Base-by-base conservation (phyloP, 1,140 invertebrate species). In the Aphelinus certus region DNA sequence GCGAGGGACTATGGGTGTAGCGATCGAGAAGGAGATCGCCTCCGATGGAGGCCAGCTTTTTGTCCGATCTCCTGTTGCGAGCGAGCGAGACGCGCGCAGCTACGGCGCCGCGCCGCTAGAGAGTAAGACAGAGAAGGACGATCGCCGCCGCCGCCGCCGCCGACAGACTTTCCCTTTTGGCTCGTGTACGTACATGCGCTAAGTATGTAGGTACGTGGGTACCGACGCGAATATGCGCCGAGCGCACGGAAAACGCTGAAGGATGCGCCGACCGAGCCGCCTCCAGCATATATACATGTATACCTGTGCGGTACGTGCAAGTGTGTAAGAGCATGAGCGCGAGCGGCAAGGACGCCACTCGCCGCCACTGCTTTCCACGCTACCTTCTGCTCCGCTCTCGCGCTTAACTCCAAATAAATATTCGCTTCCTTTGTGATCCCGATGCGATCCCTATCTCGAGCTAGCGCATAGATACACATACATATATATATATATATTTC, bases 161-260 rank as follows among this genome's bases (percentile, higher is more conserved):
- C 3, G 65, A 26, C 26, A 56, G 67, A 69, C 67, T 69, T 69
- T 69, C 67, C 67, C 67, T 69, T 69, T 69, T 69, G 67, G 56
- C 67, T 69, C 55, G 45, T 3, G 45, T 47, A 45, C n/a, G 10
- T 63, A 47, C 10, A 48, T 3, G 45, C 43, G 46, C 60, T 46
- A 62, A 26, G 26, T 26, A 26, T 26, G 26, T 26, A 26, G 26
- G 26, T 26, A 26, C 26, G 26, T 26, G 26, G 26, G 26, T 26
- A 26, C 26, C 26, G 26, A 26, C 26, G 26, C 26, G 26, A 26
- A 26, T 26, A 26, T 26, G 26, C 26, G 26, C 26, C 26, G 26
- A 26, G 26, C 26, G 26, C 26, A 26, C 26, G 26, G 26, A 26
- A 26, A 26, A 26, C 26, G 26, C 26, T 26, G 26, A 26, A 26